Base-by-base conservation (phyloP, 2,888 invertebrate species). In the Galerucella nymphaeae region DNA sequence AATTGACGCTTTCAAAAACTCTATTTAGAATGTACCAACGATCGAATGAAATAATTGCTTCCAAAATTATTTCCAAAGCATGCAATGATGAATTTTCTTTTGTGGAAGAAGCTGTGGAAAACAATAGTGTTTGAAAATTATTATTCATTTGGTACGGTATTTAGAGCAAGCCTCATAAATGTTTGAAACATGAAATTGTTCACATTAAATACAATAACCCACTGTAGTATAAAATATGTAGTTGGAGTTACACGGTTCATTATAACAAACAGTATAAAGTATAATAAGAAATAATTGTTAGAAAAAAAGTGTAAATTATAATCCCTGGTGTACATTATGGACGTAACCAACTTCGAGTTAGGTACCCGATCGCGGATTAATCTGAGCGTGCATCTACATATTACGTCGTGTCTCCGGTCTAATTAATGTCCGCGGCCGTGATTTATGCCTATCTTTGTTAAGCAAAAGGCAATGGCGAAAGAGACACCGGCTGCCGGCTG, bases 351-450 rank as follows among this genome's bases (percentile, higher is more conserved):
- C 55, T 57, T 58, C 70, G 64, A 64, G 64, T 50, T 69, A 20
- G 66, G 16, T 70, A 67, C 62, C 62, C 66, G 62, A 50, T 58
- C 53, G 62, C 58, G 75, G 73, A 83, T 82, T 84, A 84, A 85
- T 85, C 84, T 83, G 79, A 81, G 74, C 83, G 83, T 84, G 84
- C 81, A 85, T 85, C 84, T 84, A 84, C 85, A 85, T 85, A 85
- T 84, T 84, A 84, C 83, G 82, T 81, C 82, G 84, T 83, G 84
- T 85, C 84, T 77, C 79, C 83, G 83, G 82, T 82, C 85, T 85
- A 85, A 86, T 86, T 86, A 86, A 86, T 84, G 86, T 86, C 84
- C 83, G 76, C 81, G 75, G 73, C 66, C 76, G 85, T 85, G 85
- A 86, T 86, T 86, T 86, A 86, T 85, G 84, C 83, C 80, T 79